Conservation (phyloP, 2,888 invertebrate species). For the Parnassius smintheus region DNA sequence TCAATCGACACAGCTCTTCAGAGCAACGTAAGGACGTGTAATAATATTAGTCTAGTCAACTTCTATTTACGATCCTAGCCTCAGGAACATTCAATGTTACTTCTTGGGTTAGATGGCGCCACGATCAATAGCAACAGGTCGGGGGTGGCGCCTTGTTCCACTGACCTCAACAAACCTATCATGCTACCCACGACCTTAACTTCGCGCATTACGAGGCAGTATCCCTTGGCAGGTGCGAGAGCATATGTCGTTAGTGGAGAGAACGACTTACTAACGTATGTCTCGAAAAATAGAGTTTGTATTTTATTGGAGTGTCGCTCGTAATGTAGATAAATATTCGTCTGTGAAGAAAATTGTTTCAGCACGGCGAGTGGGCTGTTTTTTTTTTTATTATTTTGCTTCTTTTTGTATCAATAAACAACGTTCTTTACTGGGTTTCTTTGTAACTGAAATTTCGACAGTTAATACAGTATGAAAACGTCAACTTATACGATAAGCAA, state of each 20-base stretch:
- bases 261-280: constrained; percentile 4
- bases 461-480: too few species aligned
- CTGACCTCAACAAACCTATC: constrained; percentile 47
- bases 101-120: constrained; percentile 51
- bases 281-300: constrained; percentile 22
- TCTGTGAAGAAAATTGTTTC: constrained; percentile 20
- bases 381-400: constrained; percentile 12
- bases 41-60: constrained; percentile 23
- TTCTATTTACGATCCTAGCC: constrained; percentile 20
- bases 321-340: constrained; percentile 26
- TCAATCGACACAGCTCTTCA: too few species aligned
- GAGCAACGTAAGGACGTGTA: constrained; percentile 2
- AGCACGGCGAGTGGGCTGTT: not conserved
- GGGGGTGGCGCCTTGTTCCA: constrained; percentile 45
- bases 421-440: not conserved
- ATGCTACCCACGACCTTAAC: not conserved
- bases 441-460: not conserved
- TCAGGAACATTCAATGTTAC: constrained; percentile 35
- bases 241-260: constrained; percentile 3
- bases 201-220: not conserved
- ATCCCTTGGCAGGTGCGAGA: not conserved
- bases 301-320: constrained; percentile 20
- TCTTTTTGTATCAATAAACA: not conserved
- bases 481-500: too few species aligned
- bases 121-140: constrained; percentile 61